A percentile compares a stretch with the other conserved stretches of the same genome.
Evolutionary conservation across 2,888 invertebrate species (phyloP).

Genomic region (Watsonalla cultraria): DNA sequence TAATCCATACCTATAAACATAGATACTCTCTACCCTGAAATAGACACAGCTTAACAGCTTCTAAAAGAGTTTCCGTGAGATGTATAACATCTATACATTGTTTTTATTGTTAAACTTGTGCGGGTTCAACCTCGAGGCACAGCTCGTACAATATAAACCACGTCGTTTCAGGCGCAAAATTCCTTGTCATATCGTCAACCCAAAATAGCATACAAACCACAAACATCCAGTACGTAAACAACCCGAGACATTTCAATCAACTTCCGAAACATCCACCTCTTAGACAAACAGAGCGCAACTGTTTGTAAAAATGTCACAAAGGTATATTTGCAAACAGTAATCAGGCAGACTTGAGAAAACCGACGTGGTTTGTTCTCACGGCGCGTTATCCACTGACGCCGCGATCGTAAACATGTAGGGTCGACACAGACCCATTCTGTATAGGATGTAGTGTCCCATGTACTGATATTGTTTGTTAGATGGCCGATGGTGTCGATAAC

Average conservation of each 20-base stretch:
- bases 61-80: too few species aligned
- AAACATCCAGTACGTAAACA: background rate
- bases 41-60: too few species aligned
- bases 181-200: too few species aligned
- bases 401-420: constrained; percentile 6
- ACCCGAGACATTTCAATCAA: background rate
- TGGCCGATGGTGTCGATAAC: constrained; percentile 1
- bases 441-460: background rate
- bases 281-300: constrained; percentile 18
- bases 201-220: too few species aligned
- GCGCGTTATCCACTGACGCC: constrained; percentile 41
- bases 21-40: too few species aligned
- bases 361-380: constrained; percentile 55
- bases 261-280: background rate
- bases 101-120: too few species aligned
- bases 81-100: too few species aligned
- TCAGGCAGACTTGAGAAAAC: constrained; percentile 55
- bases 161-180: too few species aligned
- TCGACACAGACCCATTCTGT: background rate
- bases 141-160: too few species aligned
- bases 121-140: too few species aligned
- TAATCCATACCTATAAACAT: too few species aligned
- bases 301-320: constrained; percentile 39
- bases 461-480: background rate
- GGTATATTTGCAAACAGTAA: constrained; percentile 61